Evolutionary conservation across 2,888 invertebrate species (phyloP), one percentile per base, ranked within the genome.

Genomic region (Drosophila pseudotakahashii): DNA sequence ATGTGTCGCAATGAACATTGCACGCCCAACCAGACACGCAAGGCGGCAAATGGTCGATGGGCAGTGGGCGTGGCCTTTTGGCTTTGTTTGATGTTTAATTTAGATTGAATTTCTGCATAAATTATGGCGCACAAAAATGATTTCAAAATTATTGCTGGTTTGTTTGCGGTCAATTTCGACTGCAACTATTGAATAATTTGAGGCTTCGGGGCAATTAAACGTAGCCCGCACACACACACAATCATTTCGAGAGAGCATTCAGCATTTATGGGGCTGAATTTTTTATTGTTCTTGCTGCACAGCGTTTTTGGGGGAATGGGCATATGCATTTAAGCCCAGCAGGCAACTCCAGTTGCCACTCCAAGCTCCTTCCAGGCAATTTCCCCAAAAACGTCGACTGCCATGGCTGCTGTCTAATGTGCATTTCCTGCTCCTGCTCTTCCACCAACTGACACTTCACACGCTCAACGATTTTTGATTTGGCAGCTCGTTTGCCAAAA

Each of bases 401-500:
- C 59, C 59, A 32, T 34, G 59, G 57, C 64, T 61, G 67, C 67
- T 66, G 67, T 64, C 66, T 66, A 63, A 66, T 66, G 64, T 66
- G 64, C 53, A 63, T 45, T 64, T 62, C 53, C 54, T 34, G 52
- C 32, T 48, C 59, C 37, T 19, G 26, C 51, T 59, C 62, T 66
- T 26, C 37, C 44, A 50, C 55, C 55, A 68, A 59, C 55, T 69
- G 71, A 69, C 77, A 67, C 75, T 73, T 75, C 72, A 72, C 64
- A 77, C 66, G 77, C 79, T 66, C 67, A 79, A 64, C 66, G 57
- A 67, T 73, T 77, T 78, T 71, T 79, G 73, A 75, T 79, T 80
- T 79, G 79, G 77, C 79, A 81, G 81, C 81, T 82, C 70, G 74
- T 79, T 79, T 73, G 78, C 63, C 79, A 76, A 70, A 71, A 59